phyloP scores from a whole-genome alignment of 2,797 vertebrate species.

The Linurgus olivaceus region DNA sequence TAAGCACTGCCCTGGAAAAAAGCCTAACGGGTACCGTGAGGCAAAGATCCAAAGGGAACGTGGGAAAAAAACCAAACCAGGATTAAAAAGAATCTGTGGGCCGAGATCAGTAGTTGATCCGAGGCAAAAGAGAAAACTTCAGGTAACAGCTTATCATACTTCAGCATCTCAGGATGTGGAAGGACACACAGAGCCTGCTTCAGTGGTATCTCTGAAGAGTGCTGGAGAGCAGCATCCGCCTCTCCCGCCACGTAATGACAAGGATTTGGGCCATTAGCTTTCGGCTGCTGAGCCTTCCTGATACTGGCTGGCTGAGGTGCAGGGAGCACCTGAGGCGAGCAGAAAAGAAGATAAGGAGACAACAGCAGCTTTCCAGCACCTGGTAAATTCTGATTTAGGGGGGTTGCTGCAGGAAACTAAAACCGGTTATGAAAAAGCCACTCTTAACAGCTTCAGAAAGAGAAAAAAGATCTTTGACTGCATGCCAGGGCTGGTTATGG shows the following conservation, averaged over 20 bases:
- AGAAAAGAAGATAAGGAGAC: background rate
- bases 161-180: background rate
- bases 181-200: background rate
- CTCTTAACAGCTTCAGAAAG: background rate
- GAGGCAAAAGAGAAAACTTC: background rate
- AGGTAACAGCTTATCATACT: background rate
- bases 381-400: background rate
- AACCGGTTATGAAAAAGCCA: background rate
- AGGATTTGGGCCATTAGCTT: slow-evolving; percentile 10
- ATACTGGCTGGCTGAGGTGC: background rate
- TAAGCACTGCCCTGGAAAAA: background rate
- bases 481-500: background rate
- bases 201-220: background rate
- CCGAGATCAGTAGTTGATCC: background rate
- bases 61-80: fast-evolving
- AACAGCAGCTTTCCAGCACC: background rate
- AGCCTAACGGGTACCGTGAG: background rate
- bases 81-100: background rate
- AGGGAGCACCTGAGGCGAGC: background rate
- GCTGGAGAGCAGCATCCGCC: background rate
- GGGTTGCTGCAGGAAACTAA: background rate
- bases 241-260: background rate
- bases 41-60: background rate
- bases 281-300: background rate
- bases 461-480: background rate